phyloP scores from a whole-genome alignment of 2,797 vertebrate genomes.

The Avahi laniger region DNA sequence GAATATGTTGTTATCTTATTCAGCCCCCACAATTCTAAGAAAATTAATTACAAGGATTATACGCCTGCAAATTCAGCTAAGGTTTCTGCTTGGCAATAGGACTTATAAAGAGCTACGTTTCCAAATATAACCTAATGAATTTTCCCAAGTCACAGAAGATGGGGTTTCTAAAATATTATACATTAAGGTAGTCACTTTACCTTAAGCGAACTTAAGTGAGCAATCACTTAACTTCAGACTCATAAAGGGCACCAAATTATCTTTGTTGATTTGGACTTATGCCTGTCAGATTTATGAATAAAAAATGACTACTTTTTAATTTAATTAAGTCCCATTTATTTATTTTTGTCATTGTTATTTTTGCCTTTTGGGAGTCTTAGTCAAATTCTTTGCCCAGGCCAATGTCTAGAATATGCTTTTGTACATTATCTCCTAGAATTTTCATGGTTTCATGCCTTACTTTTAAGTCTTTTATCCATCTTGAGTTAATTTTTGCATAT shows the following conservation, averaged over 20 bases:
- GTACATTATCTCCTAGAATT: too few relatives aligned
- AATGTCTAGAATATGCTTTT: too few relatives aligned
- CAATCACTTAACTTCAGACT: conserved; percentile 45
- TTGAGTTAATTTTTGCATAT: too few relatives aligned
- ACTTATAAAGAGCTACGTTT: conserved; percentile 46
- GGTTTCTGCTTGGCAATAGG: background rate
- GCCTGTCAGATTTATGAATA: background rate
- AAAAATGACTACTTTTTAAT: conserved; percentile 52
- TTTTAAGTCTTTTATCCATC: too few relatives aligned
- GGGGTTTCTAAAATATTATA: conserved; percentile 47
- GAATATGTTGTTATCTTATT: background rate
- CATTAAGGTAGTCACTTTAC: conserved; percentile 14
- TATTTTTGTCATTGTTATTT: too few relatives aligned
- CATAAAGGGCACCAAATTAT: background rate
- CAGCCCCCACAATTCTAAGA: background rate
- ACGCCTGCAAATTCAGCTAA: conserved; percentile 22
- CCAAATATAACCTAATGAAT: conserved; percentile 42
- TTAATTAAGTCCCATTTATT: too few relatives aligned
- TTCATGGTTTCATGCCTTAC: too few relatives aligned
- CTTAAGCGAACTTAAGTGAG: background rate
- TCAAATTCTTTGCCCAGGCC: too few relatives aligned
- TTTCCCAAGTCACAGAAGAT: conserved; percentile 52
- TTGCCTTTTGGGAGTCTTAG: too few relatives aligned
- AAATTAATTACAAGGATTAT: conserved; percentile 38
- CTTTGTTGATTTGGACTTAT: conserved; percentile 22